Base-by-base conservation (phyloP, 2,797 vertebrate genomes). In the Channa striata region DNA sequence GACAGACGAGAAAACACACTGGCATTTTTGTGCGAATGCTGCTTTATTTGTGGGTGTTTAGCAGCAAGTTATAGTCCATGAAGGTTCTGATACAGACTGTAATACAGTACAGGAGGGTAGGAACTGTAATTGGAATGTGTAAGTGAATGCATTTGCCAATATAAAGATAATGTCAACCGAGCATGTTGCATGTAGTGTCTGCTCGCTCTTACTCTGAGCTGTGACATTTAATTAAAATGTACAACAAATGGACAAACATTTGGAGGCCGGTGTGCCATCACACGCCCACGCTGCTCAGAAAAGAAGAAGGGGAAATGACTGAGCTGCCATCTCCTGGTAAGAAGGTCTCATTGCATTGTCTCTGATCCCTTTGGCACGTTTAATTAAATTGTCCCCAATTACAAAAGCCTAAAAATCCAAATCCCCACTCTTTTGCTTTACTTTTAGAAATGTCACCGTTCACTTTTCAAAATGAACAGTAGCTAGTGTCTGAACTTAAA, bases 251-350 rank as follows among this genome's bases (percentile, higher is more conserved):
- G 47, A 61, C 33, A 25, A 61, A 59, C 23, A 65, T 30, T n/a
- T 1, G 9, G 17, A 19, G 3, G n/a, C 16, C 5, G 30, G 37
- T 47, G 11, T 43, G 25, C 21, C 33, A 13, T 62, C 36, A 57
- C 33, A 80, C 54, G 54, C 64, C 56, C 59, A 77, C 39, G 37
- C 44, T 17, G 43, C 34, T 36, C 42, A 46, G 52, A 63, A n/a
- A 61, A 11, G 67, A 17, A 5, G 21, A n/a, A 49, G n/a, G 30
- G 6, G 11, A 39, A 37, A 51, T 12, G 4, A 37, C 50, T 76
- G 43, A 64, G 89, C 91, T 80, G 80, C 87, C 91, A 91, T 91
- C 92, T 91, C 5, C 73, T 91, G 92, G 88, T 56, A 1, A 12
- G 3, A 62, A 33, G 0, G 8, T 30, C 2, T 36, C 13, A 85